Percentiles rank a stretch among this genome's conserved stretches.
Conservation (phyloP, 2,113 vertebrate species). For the Erpornis zantholeuca region DNA sequence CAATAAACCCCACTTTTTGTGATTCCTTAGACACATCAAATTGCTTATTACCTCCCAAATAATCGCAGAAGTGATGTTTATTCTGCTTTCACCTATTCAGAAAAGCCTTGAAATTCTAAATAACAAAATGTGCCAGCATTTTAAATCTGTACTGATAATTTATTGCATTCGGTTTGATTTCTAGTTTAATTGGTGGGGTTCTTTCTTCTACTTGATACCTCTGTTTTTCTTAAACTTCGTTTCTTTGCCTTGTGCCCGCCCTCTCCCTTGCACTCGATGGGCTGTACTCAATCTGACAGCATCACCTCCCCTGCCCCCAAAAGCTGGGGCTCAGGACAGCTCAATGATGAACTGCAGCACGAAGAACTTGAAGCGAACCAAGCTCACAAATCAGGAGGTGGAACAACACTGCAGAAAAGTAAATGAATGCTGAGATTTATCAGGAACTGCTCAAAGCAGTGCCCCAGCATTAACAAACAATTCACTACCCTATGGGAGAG, state of each 20-base stretch:
- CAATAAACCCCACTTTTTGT: neutral
- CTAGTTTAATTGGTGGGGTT: neutral
- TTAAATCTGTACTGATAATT: neutral
- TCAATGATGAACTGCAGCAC: neutral
- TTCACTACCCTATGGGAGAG: neutral
- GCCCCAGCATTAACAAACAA: neutral
- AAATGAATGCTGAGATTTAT: neutral
- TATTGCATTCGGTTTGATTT: neutral
- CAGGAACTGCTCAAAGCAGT: neutral
- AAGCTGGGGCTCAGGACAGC: neutral
- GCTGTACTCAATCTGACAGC: neutral
- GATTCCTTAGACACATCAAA: neutral
- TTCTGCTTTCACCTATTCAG: neutral
- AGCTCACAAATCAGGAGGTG: neutral
- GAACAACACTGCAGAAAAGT: neutral
- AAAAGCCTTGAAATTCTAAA: neutral
- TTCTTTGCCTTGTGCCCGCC: neutral
- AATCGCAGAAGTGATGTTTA: neutral
- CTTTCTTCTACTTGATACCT: neutral
- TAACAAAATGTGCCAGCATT: neutral
- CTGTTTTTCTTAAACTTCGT: neutral
- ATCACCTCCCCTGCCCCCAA: neutral
- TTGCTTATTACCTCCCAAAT: constrained; percentile 1
- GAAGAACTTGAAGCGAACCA: neutral
- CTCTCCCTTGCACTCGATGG: neutral